Base-by-base conservation (phyloP, 2,797 vertebrate genomes). In the Salmo trutta region DNA sequence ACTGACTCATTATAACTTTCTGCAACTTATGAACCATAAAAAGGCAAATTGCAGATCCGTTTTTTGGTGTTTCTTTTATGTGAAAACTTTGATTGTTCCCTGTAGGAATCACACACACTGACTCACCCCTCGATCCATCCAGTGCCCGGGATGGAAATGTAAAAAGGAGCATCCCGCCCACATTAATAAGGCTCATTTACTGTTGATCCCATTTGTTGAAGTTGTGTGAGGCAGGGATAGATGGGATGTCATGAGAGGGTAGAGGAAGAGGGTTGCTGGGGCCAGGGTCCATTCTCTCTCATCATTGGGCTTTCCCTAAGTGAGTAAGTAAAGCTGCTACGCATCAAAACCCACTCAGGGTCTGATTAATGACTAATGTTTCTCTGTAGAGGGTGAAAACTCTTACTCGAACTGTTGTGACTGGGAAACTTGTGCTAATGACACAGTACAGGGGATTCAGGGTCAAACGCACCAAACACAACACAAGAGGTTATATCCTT, bases 21-120 rank as follows among this genome's bases (percentile, higher is more conserved):
- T 86, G 86, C 87, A 92, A 91, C 85, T 83, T 72, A 6, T 29
- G 88, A 90, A 87, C 90, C 81, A 79, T 88, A 90, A 92, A 88
- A 91, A 85, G 81, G 86, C 78, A 90, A 88, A 88, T 80, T 90
- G 81, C 86, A 87, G 83, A 84, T 89, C 56, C 82, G 89, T 81
- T 82, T 82, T 86, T 74, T 29, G 65, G 65, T 70, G 75, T 73
- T 56, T 77, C 62, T 81, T 70, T 79, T 62, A 67, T 68, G 51
- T 75, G 56, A 70, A 21, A 77, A 51, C 59, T 80, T 68, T 82
- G 78, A 81, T 71, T 71, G 70, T 75, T 85, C 77, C 68, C 77
- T 16, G 17, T 62, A 73, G 81, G 24, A 83, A 75, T 69, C 74
- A 27, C 62, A 27, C 62, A 62, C 69, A 81, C 70, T 65, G 29